Evolutionary conservation across 2,888 invertebrate species (phyloP).

Genomic region (Athalia cordata): DNA sequence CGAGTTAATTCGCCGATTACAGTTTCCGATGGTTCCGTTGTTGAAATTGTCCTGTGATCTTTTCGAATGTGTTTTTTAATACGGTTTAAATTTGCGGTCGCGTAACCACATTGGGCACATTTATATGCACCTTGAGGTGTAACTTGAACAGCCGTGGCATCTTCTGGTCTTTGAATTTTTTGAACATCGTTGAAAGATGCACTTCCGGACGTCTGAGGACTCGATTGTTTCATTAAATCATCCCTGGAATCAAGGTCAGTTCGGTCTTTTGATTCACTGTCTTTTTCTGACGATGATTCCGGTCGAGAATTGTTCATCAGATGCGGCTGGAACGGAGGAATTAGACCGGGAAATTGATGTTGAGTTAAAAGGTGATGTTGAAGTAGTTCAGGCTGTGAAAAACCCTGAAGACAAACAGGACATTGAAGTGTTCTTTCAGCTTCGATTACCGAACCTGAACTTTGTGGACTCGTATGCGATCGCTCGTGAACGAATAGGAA

Average conservation of each 20-base stretch:
- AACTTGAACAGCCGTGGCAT: conserved; percentile 75
- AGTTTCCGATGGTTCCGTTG: conserved; percentile 68
- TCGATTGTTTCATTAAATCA: conserved; percentile 65
- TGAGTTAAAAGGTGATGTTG: conserved; percentile 80
- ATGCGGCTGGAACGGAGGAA: conserved; percentile 65
- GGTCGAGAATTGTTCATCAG: conserved; percentile 53
- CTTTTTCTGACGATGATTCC: conserved; percentile 56
- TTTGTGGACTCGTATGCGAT: conserved; percentile 80
- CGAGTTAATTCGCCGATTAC: conserved; percentile 74
- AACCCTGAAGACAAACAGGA: conserved; percentile 78
- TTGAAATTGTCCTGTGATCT: conserved; percentile 68
- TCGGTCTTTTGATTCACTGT: conserved; percentile 59
- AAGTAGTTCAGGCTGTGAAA: conserved; percentile 77
- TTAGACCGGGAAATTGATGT: conserved; percentile 74
- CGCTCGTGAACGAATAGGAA: conserved; percentile 95
- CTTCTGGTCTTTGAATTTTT: conserved; percentile 74
- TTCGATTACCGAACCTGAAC: conserved; percentile 62
- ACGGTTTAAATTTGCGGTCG: conserved; percentile 68
- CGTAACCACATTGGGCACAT: conserved; percentile 69
- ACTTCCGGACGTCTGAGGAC: conserved; percentile 74
- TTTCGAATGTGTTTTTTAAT: conserved; percentile 74
- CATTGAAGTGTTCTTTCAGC: conserved; percentile 74
- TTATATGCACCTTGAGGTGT: conserved; percentile 70
- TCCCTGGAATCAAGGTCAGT: conserved; percentile 69
- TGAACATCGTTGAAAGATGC: conserved; percentile 73